Evolutionary conservation across 2,797 vertebrate genomes (phyloP).

Genomic region (Rhincodon typus): DNA sequence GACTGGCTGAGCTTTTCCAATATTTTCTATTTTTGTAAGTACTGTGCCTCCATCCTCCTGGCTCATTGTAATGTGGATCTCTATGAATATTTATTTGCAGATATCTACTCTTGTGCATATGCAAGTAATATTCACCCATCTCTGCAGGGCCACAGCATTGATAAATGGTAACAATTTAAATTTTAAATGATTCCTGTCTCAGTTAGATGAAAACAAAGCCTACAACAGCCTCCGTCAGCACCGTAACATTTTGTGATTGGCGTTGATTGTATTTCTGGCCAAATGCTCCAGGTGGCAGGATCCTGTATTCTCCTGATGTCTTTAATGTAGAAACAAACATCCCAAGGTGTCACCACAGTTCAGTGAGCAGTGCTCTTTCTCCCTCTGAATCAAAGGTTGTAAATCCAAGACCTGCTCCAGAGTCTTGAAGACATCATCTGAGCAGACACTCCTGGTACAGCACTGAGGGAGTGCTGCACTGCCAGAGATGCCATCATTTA

Average conservation of each 20-base stretch:
- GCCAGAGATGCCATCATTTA: background rate
- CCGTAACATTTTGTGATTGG: no score
- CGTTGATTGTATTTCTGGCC: background rate
- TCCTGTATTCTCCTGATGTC: background rate
- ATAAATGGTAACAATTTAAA: background rate
- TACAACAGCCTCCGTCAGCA: background rate
- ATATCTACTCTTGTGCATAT: background rate
- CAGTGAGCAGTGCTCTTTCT: background rate
- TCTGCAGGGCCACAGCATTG: background rate
- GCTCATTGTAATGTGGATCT: background rate
- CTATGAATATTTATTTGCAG: conserved; percentile 14
- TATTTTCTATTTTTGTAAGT: background rate
- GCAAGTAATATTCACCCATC: background rate
- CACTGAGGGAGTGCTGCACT: background rate
- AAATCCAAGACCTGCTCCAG: background rate
- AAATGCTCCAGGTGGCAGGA: background rate
- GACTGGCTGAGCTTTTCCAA: no score
- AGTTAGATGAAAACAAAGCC: no score
- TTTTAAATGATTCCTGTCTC: background rate
- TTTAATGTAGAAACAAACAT: background rate
- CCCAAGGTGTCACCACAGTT: background rate
- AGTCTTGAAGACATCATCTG: background rate
- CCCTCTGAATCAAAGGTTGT: background rate
- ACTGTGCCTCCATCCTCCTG: no score
- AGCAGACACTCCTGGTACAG: background rate